Evolutionary conservation across 2,113 vertebrate species (phyloP), one percentile per base, ranked within the genome.

Genomic region (Lucifuga dentata): DNA sequence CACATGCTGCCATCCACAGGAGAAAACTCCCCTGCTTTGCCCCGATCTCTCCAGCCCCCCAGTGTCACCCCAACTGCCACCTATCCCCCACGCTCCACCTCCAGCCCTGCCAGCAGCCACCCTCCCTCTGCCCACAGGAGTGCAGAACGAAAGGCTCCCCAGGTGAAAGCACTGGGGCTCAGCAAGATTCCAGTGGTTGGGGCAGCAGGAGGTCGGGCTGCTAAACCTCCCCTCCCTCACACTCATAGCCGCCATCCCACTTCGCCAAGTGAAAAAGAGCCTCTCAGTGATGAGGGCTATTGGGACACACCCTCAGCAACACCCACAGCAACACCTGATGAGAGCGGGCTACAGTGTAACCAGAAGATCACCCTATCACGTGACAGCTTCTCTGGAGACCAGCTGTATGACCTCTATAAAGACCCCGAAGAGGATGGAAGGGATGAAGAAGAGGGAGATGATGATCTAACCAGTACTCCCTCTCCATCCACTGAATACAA

Each of bases 221-320:
- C 92, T 17, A 90, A 87, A 66, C 93, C 73, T 36, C 66, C 81
- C 0, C 63, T 80, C 5, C 82, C 87, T 36, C 84, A 86, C 15
- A 1, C 70, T 17, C 81, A 77, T 58, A 68, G 56, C 55, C 86
- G 75, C 43, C 83, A 78, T 36, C 91, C 91, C 39, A 91, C 92
- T 81, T 94, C 94, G 26, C 93, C 93, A 12, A 83, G 92, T 11
- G 93, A 94, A 20, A 95, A 94, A 78, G 96, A 97, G 51, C 93
- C 92, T 5, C 95, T 95, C 9, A 97, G 96, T 0, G 97, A 99
- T 0, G 96, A 98, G 81, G 97, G 97, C 51, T 98, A 97, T 91
- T 97, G 98, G 96, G 98, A 98, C 80, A 97, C 97, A 15, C 95
- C 94, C 19, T 95, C 96, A 0, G 95, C 96, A 0, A 97, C 95